These are phyloP conservation scores for Meteorus colon DNA, from an alignment of 2,888 invertebrate genomes.

Conservation along the genomic window DNA sequence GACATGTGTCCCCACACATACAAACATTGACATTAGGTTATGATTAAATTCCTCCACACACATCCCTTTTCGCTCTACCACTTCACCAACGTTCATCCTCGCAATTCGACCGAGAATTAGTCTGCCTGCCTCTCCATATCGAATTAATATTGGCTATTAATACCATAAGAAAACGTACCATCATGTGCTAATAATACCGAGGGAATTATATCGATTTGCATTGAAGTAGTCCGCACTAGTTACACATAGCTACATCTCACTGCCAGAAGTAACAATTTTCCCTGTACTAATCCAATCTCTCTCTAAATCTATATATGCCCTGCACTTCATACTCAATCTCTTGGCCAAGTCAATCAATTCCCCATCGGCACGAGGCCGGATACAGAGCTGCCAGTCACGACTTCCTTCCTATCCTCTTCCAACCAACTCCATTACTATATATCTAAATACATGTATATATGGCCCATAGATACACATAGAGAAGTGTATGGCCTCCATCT, in stretches of 20 bases:
- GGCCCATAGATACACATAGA: background rate
- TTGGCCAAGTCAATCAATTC: constrained; percentile 42
- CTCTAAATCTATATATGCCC: background rate
- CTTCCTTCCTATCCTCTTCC: constrained; percentile 33
- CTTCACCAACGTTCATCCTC: background rate
- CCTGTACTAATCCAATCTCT: background rate
- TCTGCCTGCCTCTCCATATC: constrained; percentile 12
- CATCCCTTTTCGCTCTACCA: background rate
- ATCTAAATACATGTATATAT: background rate
- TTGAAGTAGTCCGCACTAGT: background rate
- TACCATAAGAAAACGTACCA: constrained; percentile 35
- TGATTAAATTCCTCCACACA: background rate
- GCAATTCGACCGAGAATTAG: background rate
- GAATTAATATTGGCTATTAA: constrained; percentile 38
- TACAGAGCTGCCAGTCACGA: constrained; percentile 37
- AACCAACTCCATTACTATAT: background rate
- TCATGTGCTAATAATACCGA: constrained; percentile 23
- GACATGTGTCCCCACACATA: background rate
- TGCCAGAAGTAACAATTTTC: background rate
- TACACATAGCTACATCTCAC: background rate
- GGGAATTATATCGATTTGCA: constrained; percentile 7
- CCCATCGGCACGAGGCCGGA: constrained; percentile 31
- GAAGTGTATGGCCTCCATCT: constrained; percentile 16
- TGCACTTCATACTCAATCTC: constrained; percentile 28
- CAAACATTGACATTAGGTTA: constrained; percentile 3